Evolutionary conservation across 92 coral and sea anemone genomes (phyloP), one percentile per base, ranked within the genome.

Genomic region (Phymanthus crucifer): DNA sequence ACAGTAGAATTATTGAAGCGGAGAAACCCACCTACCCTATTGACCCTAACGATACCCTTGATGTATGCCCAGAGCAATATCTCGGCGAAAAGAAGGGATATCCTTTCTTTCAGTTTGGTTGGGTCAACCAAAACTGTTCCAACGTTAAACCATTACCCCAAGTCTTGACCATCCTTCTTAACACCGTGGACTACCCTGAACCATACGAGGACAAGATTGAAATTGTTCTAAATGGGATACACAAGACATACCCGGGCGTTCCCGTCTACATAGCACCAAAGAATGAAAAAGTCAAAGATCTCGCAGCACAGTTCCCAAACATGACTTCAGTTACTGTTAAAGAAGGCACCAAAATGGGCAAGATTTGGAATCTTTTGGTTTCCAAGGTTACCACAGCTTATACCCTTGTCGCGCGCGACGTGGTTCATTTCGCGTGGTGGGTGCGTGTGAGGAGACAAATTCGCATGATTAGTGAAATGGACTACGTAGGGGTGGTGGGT

Each of bases 21-120:
- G 82, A 52, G 27, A 33, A 77, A 37, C 48, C 32, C 26, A 29
- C 16, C 11, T 66, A 66, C 36, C 43, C 16, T 21, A 27, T 2
- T 14, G 19, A n/a, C 33, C 23, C 26, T 23, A 57, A 56, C 14
- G 72, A 65, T 12, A 79, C 32, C 17, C 57, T 86, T 24, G 89
- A 80, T 57, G 89, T 86, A 26, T 86, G 86, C 65, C 89, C 89
- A 18, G 89, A 86, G 74, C 35, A 40, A 54, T 86, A 56, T 54
- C 78, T 73, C 32, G 89, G 86, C n/a, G 50, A 45, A 10, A 71
- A 46, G 26, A 64, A 35, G 37, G 83, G 86, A 21, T 65, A 87
- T 29, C 90, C 80, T 12, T 86, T 69, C 47, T 86, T 80, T 31
- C 77, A 68, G 0, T 37, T 32, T 21, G 84, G 87, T 8, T 87